Percentiles rank a stretch among this genome's conserved stretches.
Conservation (phyloP, 1,140 invertebrate genomes). For the Cotesia vestalis region DNA sequence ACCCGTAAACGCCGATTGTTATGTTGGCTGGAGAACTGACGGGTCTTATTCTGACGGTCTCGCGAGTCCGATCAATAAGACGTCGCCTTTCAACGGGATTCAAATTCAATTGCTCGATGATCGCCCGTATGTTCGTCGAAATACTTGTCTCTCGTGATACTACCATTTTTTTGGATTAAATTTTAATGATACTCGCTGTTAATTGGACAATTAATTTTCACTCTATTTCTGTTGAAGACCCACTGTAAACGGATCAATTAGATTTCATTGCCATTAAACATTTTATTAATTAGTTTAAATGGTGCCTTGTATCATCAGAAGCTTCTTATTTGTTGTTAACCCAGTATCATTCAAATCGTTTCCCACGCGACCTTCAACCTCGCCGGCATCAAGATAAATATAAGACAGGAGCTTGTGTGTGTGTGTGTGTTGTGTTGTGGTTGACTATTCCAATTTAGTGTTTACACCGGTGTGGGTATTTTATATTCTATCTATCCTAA, state of each 20-base stretch:
- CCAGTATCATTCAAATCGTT: slow-evolving; percentile 49
- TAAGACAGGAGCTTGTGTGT: background rate
- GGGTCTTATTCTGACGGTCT: slow-evolving; percentile 38
- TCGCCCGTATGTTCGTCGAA: slow-evolving; percentile 62
- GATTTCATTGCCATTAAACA: background rate
- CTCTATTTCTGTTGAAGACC: no score
- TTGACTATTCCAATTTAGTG: no score
- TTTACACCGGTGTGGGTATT: no score
- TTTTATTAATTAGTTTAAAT: slow-evolving; percentile 27
- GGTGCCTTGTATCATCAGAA: slow-evolving; percentile 40
- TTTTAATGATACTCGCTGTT: background rate
- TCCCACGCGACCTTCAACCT: slow-evolving; percentile 55
- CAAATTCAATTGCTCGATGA: slow-evolving; percentile 63
- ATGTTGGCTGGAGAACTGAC: slow-evolving; percentile 50
- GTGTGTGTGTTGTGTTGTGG: no score
- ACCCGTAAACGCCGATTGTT: slow-evolving; percentile 62
- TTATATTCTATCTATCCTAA: slow-evolving; percentile 6
- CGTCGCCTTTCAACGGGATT: slow-evolving; percentile 56
- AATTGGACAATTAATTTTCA: slow-evolving; percentile 1
- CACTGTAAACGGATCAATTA: no score
- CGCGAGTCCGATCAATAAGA: slow-evolving; percentile 48
- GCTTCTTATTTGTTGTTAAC: slow-evolving; percentile 44
- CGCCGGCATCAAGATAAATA: slow-evolving; percentile 32
- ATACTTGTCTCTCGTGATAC: slow-evolving; percentile 60
- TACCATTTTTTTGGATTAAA: slow-evolving; percentile 52